These are phyloP conservation scores for Oscheius myriophilus DNA, from an alignment of 2,888 invertebrate genomes.

Conservation along the genomic window DNA sequence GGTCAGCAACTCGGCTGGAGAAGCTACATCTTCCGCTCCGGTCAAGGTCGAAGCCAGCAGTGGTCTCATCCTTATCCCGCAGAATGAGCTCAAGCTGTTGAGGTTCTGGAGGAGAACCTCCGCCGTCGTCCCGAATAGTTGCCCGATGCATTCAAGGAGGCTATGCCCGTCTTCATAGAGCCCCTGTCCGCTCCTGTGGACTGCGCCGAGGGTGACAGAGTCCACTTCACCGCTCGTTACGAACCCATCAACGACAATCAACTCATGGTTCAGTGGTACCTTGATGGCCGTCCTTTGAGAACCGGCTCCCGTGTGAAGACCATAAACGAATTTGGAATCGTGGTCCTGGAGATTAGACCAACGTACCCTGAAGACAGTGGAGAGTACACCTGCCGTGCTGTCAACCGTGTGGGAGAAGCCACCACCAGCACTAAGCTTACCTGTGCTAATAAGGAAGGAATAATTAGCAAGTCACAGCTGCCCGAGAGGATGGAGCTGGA, in stretches of 20 bases:
- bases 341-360: conserved; percentile 92
- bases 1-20: conserved; percentile 73
- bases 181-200: conserved; percentile 66
- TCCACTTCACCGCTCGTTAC: conserved; percentile 68
- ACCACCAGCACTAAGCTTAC: conserved; percentile 88
- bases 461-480: conserved; percentile 88
- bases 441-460: conserved; percentile 83
- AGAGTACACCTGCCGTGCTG: conserved; percentile 62
- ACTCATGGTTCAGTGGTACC: conserved; percentile 79
- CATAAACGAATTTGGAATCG: conserved; percentile 95
- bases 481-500: conserved; percentile 82
- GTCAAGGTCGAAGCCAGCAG: conserved; percentile 58
- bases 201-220: conserved; percentile 66
- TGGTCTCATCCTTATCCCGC: conserved; percentile 66
- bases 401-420: conserved; percentile 76
- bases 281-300: conserved; percentile 88
- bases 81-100: conserved; percentile 65
- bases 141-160: conserved; percentile 51
- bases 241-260: conserved; percentile 69
- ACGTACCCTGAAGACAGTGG: conserved; percentile 87
- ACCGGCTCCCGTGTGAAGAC: conserved; percentile 93
- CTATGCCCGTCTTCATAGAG: conserved; percentile 67
- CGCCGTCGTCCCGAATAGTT: conserved; percentile 59
- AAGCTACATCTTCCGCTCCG: conserved; percentile 70
- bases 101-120: conserved; percentile 62